Evolutionary conservation across 2,888 invertebrate species (phyloP), one percentile per base, ranked within the genome.

Genomic region (Folsomia manolachei): DNA sequence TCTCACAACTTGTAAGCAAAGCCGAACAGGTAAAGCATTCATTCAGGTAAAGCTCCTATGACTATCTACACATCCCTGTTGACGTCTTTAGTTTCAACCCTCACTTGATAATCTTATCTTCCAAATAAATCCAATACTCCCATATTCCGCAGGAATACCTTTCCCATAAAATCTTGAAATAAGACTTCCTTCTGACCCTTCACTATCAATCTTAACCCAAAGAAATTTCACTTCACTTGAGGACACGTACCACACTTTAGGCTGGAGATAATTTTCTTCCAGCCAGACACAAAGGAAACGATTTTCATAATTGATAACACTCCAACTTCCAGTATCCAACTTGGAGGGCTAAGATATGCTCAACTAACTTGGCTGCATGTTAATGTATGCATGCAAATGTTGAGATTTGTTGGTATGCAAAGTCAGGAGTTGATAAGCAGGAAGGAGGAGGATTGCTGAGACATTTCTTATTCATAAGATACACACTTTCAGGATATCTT

Each of bases 281-380:
- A 9, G 7, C 39, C 39, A 4, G 39, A 7, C 56, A 56, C 56
- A 56, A 21, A 56, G 19, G 19, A n/a, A 21, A 21, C 4, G 11
- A 56, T 56, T 56, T 56, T 21, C 56, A 56, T 56, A 56, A 56
- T 56, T 56, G 56, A 56, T 56, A n/a, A 14, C 56, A n/a, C 18
- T 51, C n/a, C n/a, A n/a, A n/a, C n/a, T n/a, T n/a, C n/a, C n/a
- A n/a, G n/a, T n/a, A n/a, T n/a, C n/a, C n/a, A n/a, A n/a, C n/a
- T n/a, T n/a, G n/a, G n/a, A n/a, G n/a, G n/a, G n/a, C n/a, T n/a
- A n/a, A n/a, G n/a, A n/a, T n/a, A n/a, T n/a, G n/a, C n/a, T n/a
- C n/a, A n/a, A n/a, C n/a, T n/a, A n/a, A n/a, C n/a, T n/a, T n/a
- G n/a, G n/a, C n/a, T n/a, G n/a, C n/a, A n/a, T n/a, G n/a, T n/a